These are phyloP conservation scores for Discoglossus pictus DNA, from an alignment of 2,797 vertebrate species.

Conservation along the genomic window DNA sequence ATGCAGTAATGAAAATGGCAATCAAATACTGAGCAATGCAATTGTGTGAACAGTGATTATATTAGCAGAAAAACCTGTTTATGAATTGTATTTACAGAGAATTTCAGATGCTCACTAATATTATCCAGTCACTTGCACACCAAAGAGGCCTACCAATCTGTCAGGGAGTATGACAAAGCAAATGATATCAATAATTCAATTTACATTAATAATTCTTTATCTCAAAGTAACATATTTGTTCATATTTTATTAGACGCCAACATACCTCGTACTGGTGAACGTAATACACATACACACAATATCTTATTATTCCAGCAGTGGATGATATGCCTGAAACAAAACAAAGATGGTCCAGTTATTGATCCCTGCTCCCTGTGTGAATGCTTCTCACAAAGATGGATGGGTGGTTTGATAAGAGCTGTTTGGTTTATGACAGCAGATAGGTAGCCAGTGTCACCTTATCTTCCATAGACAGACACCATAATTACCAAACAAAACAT, in stretches of 20 bases:
- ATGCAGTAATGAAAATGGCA: too few species aligned
- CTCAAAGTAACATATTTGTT: background rate
- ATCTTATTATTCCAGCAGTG: constrained; percentile 37
- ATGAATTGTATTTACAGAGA: too few species aligned
- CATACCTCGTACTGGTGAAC: constrained; percentile 48
- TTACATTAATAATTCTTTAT: too few species aligned
- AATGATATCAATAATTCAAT: too few species aligned
- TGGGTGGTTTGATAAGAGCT: constrained; percentile 10
- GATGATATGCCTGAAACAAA: constrained; percentile 47
- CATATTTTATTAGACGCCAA: background rate
- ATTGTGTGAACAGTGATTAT: too few species aligned
- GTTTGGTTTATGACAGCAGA: constrained; percentile 9
- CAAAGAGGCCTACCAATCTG: too few species aligned
- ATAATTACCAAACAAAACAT: background rate
- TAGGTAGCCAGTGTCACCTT: background rate
- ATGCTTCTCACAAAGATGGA: background rate
- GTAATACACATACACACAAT: constrained; percentile 46
- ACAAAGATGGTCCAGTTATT: constrained; percentile 1
- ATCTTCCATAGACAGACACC: constrained; percentile 34
- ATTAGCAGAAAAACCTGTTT: too few species aligned
- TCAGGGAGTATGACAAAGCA: too few species aligned
- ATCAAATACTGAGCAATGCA: too few species aligned
- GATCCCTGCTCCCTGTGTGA: background rate
- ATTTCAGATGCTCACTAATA: too few species aligned
- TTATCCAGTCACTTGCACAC: too few species aligned